phyloP scores from a whole-genome alignment of 2,113 vertebrate species.

The Chaenocephalus aceratus region DNA sequence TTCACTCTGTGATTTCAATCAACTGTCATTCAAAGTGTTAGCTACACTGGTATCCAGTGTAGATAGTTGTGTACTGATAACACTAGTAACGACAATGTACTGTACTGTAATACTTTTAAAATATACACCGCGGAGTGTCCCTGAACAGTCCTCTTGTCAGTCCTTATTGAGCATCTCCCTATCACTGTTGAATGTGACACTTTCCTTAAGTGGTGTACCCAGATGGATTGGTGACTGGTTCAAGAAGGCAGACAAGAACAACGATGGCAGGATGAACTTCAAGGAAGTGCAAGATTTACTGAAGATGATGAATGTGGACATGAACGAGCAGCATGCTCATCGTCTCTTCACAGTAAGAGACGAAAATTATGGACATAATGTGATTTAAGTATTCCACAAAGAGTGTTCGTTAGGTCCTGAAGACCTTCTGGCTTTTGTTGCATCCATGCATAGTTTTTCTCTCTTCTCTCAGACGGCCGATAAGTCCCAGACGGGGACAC shows the following conservation, averaged over 20 bases:
- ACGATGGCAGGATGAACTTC: slow-evolving; percentile 95
- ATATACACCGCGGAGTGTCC: neutral
- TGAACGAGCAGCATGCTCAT: slow-evolving; percentile 92
- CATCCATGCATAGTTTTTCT: neutral
- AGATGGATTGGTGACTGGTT: slow-evolving; percentile 97
- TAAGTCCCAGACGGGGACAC: slow-evolving; percentile 87
- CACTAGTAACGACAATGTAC: too few relatives aligned
- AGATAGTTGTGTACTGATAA: too few relatives aligned
- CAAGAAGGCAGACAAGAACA: slow-evolving; percentile 93
- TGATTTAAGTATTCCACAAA: neutral
- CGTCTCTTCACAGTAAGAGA: slow-evolving; percentile 89
- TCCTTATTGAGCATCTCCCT: neutral
- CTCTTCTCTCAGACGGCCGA: slow-evolving; percentile 88
- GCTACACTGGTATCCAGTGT: too few relatives aligned
- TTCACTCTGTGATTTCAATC: slow-evolving; percentile 31
- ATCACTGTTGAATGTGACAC: neutral
- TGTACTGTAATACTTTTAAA: too few relatives aligned
- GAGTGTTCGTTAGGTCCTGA: neutral
- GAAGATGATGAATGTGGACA: slow-evolving; percentile 96
- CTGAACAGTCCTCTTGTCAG: neutral
- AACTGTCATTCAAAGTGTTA: neutral
- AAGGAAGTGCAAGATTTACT: slow-evolving; percentile 90
- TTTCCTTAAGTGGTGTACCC: slow-evolving; percentile 81
- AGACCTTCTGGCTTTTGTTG: neutral
- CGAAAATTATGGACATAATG: neutral